A percentile compares a stretch with the other conserved stretches of the same genome.
phyloP scores from a whole-genome alignment of 1,140 invertebrate genomes.

The Drosophila suzukii region DNA sequence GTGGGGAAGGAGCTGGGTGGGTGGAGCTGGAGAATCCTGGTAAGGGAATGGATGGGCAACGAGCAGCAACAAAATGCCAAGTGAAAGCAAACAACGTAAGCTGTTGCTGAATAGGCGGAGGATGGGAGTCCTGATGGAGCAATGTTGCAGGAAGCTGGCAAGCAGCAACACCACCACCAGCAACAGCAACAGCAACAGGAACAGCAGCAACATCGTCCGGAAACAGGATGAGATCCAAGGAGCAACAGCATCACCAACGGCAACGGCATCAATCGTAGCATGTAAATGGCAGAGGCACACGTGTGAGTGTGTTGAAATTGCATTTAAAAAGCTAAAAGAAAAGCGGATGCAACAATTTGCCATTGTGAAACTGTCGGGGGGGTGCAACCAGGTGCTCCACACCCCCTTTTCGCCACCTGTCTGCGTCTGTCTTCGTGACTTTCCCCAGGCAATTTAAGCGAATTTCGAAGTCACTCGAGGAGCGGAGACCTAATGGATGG shows the following conservation, averaged over 20 bases:
- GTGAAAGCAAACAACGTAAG: slow-evolving; percentile 74
- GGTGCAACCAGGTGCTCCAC: background rate
- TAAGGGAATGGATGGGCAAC: slow-evolving; percentile 9
- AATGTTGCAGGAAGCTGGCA: slow-evolving; percentile 55
- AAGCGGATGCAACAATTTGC: slow-evolving; percentile 75
- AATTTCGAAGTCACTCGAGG: slow-evolving; percentile 60
- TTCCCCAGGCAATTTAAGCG: slow-evolving; percentile 67
- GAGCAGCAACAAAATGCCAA: slow-evolving; percentile 47
- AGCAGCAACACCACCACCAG: slow-evolving; percentile 42
- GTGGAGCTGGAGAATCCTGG: background rate
- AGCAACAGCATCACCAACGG: slow-evolving; percentile 8
- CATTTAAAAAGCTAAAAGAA: slow-evolving; percentile 74
- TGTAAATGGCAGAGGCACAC: slow-evolving; percentile 39
- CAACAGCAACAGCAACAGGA: slow-evolving; percentile 20
- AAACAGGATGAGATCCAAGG: slow-evolving; percentile 41
- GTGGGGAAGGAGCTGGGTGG: slow-evolving; percentile 13
- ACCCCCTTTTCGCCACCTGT: background rate
- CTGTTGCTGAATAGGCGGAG: slow-evolving; percentile 29
- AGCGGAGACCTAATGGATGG: slow-evolving; percentile 3
- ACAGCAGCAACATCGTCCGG: slow-evolving; percentile 27
- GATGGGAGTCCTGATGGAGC: slow-evolving; percentile 14
- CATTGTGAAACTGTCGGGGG: slow-evolving; percentile 49
- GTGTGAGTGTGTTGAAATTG: slow-evolving; percentile 41
- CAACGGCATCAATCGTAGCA: slow-evolving; percentile 42
- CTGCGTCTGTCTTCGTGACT: slow-evolving; percentile 42